These are phyloP conservation scores for Montipora capitata DNA, from an alignment of 92 coral and sea anemone species.

Conservation along the genomic window DNA sequence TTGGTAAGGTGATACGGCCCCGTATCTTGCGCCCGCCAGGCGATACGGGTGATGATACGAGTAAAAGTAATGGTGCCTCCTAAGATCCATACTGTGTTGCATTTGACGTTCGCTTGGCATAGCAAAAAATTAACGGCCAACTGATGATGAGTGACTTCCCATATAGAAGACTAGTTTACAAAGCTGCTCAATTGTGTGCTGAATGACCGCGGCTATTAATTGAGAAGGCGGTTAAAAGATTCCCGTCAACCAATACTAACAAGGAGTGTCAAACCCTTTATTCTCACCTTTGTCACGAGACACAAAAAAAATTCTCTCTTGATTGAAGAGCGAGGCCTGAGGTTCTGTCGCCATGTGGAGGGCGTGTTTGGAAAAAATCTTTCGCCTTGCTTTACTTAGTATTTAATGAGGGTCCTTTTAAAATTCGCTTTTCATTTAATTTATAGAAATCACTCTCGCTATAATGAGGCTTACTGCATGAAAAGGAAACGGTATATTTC, in stretches of 20 bases:
- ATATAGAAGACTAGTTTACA: constrained; percentile 45
- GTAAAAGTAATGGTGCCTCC: constrained; percentile 43
- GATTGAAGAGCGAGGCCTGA: constrained; percentile 8
- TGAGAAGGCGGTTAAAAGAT: constrained; percentile 30
- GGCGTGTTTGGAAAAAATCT: neutral
- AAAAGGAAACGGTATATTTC: neutral
- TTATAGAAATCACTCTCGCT: neutral
- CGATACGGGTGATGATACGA: constrained; percentile 54
- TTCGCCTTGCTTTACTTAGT: neutral
- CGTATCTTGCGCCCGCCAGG: constrained; percentile 46
- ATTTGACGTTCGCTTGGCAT: constrained; percentile 12
- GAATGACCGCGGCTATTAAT: constrained; percentile 55
- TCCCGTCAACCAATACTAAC: constrained; percentile 40
- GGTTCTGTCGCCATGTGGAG: constrained; percentile 38
- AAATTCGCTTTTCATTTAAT: neutral
- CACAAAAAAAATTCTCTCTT: constrained; percentile 21
- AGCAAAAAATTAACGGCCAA: constrained; percentile 31
- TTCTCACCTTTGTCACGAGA: constrained; percentile 23
- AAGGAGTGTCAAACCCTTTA: constrained; percentile 26
- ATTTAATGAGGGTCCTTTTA: neutral
- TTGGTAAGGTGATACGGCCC: constrained; percentile 56
- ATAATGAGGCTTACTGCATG: too few species aligned
- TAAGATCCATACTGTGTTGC: constrained; percentile 37
- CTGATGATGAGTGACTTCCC: constrained; percentile 12
- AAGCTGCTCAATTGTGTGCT: constrained; percentile 63